These are phyloP conservation scores for Yponomeuta malinellus DNA, from an alignment of 2,888 invertebrate species.

Conservation along the genomic window DNA sequence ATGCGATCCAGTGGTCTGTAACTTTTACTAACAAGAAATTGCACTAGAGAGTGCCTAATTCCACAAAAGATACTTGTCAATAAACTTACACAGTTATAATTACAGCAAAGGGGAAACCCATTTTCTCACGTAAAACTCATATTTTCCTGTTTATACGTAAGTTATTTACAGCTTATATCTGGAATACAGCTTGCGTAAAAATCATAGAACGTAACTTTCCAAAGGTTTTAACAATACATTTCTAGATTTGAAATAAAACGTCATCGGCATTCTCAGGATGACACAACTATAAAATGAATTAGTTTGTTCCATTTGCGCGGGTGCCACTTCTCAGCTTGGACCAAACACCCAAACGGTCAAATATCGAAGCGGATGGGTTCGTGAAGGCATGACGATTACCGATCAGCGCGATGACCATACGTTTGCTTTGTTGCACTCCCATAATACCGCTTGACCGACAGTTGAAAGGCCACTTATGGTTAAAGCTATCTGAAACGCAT, in stretches of 20 bases:
- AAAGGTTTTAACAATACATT: background rate
- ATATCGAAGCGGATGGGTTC: slow-evolving; percentile 26
- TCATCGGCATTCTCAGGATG: no score
- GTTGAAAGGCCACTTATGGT: slow-evolving; percentile 30
- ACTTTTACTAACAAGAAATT: no score
- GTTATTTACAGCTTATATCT: background rate
- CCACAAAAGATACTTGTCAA: no score
- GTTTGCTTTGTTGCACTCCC: slow-evolving; percentile 31
- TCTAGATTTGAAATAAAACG: background rate
- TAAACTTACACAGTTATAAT: no score
- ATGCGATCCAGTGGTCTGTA: no score
- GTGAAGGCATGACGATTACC: slow-evolving; percentile 38
- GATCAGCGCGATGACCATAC: slow-evolving; percentile 28
- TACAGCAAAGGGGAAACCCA: no score
- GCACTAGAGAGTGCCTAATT: no score
- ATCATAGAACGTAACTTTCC: background rate
- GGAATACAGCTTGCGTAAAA: background rate
- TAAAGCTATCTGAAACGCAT: background rate
- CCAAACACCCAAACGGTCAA: slow-evolving; percentile 23
- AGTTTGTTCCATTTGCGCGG: background rate
- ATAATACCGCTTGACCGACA: slow-evolving; percentile 31
- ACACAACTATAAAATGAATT: background rate
- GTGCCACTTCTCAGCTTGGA: slow-evolving; percentile 21
- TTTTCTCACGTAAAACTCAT: no score
- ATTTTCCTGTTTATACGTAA: no score